Base-by-base conservation (phyloP, 2,113 vertebrate genomes). In the Cariama cristata region DNA sequence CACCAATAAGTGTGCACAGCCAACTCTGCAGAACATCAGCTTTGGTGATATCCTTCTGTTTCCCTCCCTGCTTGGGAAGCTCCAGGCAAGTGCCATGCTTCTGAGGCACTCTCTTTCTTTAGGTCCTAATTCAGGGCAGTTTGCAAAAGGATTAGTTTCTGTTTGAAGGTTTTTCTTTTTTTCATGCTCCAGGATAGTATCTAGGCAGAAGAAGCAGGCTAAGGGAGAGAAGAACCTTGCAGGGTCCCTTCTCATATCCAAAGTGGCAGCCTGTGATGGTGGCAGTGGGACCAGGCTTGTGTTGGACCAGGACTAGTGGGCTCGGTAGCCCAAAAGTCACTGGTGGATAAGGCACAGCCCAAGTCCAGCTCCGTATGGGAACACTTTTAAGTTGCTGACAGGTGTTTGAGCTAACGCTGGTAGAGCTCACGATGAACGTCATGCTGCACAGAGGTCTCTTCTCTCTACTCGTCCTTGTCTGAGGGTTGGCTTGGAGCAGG, bases 81-180 rank as follows among this genome's bases (percentile, higher is more conserved):
- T 96, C 64, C 89, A 85, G 96, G 97, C 97, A 52, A 96, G 80
- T 40, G 84, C 60, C 69, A 49, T 44, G 81, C 95, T 93, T 95
- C 90, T 95, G 87, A 97, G 95, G 17, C 35, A 24, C 59, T 22
- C 49, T 80, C 73, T 89, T 95, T 93, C 93, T 94, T 94, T 66
- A n/a, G 76, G 86, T 91, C 69, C 77, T 93, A 79, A 93, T 94
- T 94, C 91, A 72, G 90, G 89, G 80, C 73, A 72, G 49, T 84
- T 85, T 89, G 89, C 84, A 87, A 96, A 90, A 49, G 96, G 95
- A 96, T 97, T 97, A 97, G 62, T 93, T 94, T 85, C 93, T 94
- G 72, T 96, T 96, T 96, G 94, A 97, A 97, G 93, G 47, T 9
- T 6, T 2, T 86, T 49, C 55, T 40, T 81, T 88, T 81, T 71